phyloP scores from a whole-genome alignment of 2,888 invertebrate genomes.

The Drosophila birchii region DNA sequence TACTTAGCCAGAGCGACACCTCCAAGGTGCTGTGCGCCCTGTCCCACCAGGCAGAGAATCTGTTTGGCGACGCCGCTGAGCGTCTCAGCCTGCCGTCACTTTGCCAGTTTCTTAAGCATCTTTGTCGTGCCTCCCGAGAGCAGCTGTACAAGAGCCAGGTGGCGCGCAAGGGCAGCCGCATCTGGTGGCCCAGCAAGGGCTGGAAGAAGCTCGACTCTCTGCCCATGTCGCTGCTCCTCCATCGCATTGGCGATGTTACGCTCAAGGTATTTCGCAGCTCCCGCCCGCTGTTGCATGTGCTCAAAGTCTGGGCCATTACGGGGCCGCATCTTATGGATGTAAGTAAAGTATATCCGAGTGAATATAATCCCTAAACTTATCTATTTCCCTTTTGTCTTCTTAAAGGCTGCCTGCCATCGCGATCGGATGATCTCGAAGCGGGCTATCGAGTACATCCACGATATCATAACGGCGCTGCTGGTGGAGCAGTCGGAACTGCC shows the following conservation, averaged over 20 bases:
- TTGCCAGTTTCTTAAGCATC: conserved; percentile 91
- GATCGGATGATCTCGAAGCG: conserved; percentile 95
- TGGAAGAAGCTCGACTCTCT: conserved; percentile 85
- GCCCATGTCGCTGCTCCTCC: conserved; percentile 88
- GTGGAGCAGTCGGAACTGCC: conserved; percentile 95
- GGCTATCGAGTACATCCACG: conserved; percentile 96
- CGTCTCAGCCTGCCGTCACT: conserved; percentile 94
- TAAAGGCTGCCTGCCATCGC: conserved; percentile 94
- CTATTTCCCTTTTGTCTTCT: background rate
- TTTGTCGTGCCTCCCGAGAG: conserved; percentile 94
- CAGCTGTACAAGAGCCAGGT: conserved; percentile 86
- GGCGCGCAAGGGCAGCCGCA: conserved; percentile 85
- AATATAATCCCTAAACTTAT: background rate
- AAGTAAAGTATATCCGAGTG: conserved; percentile 49
- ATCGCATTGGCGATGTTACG: conserved; percentile 94
- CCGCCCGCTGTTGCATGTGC: conserved; percentile 94
- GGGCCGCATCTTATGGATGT: conserved; percentile 97
- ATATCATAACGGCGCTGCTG: conserved; percentile 93
- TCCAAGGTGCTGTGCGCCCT: conserved; percentile 95
- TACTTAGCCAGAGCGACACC: conserved; percentile 91
- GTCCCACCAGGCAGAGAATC: conserved; percentile 94
- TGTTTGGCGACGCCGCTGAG: conserved; percentile 95
- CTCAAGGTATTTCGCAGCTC: conserved; percentile 94
- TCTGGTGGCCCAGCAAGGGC: conserved; percentile 85
- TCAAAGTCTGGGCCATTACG: conserved; percentile 96